Percentiles rank a stretch among this genome's conserved stretches.
phyloP scores from a whole-genome alignment of 2,113 vertebrate species.

The Bostrychus sinensis region DNA sequence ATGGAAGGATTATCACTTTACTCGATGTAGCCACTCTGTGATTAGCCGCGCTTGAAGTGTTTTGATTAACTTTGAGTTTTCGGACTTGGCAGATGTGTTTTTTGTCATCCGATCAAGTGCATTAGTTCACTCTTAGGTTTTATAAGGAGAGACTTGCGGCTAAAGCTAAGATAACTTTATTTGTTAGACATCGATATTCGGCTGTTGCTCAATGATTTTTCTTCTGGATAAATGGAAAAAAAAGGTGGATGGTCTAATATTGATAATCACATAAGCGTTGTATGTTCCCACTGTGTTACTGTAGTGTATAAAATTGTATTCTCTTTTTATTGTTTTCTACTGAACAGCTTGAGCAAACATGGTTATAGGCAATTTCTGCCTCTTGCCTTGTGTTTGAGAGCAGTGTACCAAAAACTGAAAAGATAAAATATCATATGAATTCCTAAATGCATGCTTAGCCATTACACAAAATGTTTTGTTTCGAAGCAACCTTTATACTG shows the following conservation, averaged over 20 bases:
- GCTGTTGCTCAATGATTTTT: neutral
- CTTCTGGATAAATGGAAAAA: neutral
- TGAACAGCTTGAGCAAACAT: neutral
- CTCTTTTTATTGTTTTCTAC: neutral
- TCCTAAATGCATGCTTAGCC: no score
- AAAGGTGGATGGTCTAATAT: conserved; percentile 2
- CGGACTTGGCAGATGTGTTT: neutral
- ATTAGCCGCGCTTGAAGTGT: conserved; percentile 52
- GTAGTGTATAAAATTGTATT: neutral
- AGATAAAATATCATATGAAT: neutral
- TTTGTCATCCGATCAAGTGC: neutral
- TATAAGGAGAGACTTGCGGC: neutral
- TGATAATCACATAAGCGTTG: conserved; percentile 1
- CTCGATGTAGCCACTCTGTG: conserved; percentile 49
- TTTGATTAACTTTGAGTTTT: conserved; percentile 16
- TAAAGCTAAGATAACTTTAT: neutral
- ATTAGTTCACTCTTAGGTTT: conserved; percentile 6
- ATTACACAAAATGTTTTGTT: no score
- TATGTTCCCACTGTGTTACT: neutral
- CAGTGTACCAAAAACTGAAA: neutral
- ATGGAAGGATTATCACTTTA: conserved; percentile 52
- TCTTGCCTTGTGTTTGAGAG: neutral
- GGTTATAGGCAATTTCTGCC: neutral
- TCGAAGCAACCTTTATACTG: no score
- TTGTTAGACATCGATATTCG: neutral